Conservation (phyloP, 2,797 vertebrate species). For the Spheniscus humboldti region DNA sequence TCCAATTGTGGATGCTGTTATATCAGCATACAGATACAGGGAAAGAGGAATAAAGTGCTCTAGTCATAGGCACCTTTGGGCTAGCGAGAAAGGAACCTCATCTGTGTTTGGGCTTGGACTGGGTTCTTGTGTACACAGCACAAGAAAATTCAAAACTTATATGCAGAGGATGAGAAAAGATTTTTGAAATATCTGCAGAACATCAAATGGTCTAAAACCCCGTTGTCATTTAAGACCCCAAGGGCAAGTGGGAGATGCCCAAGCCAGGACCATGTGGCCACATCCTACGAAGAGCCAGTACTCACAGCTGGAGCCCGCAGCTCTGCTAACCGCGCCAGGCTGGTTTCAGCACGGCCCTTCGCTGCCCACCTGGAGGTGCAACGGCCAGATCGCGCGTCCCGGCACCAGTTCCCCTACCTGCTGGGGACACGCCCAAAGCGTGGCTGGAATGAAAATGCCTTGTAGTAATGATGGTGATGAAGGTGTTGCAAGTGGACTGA, state of each 20-base stretch:
- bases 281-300: background rate
- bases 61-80: background rate
- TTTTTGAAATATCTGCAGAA: background rate
- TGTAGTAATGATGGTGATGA: background rate
- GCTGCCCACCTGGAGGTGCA: background rate
- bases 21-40: background rate
- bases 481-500: background rate
- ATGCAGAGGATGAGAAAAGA: background rate
- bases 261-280: background rate
- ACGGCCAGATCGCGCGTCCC: fast-evolving
- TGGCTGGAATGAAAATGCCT: background rate
- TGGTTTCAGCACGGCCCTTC: background rate
- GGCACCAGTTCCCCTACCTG: too few relatives aligned
- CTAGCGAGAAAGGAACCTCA: too few relatives aligned
- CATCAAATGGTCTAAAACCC: background rate
- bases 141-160: background rate
- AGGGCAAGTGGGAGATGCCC: background rate
- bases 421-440: fast-evolving
- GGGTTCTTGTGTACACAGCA: too few relatives aligned
- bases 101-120: background rate
- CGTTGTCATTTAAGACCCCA: background rate
- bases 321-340: background rate
- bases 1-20: fast-evolving
- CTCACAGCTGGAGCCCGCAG: background rate
- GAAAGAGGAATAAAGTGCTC: background rate